Base-by-base conservation (phyloP, 2,113 vertebrate genomes). In the Antennarius striatus region DNA sequence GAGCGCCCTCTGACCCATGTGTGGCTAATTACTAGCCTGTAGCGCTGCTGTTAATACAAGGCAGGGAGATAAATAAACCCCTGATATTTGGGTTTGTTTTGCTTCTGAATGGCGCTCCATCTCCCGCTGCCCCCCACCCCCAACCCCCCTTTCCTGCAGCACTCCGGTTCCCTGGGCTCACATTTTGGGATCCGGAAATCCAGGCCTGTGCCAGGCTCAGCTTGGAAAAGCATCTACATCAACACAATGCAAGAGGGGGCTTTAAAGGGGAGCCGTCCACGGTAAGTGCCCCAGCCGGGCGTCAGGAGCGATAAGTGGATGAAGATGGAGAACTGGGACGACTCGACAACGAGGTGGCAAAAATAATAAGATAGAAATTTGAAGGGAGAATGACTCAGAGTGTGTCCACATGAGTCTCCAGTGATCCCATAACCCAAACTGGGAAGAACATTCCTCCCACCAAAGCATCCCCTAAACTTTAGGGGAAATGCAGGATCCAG, bases 71-170 rank as follows among this genome's bases (percentile, higher is more conserved):
- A 84, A 87, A 85, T 88, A 90, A 86, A 76, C 73, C 74, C 68
- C 65, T 71, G 65, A 88, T 82, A 73, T 86, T 75, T 72, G 56
- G 74, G 79, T 80, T 88, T 91, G 85, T 90, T 91, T 86, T 75
- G 77, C 70, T 86, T 88, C 54, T 14, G 71, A 81, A 71, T 73
- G 80, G 79, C n/a, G 70, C 76, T 78, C 77, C 57, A 54, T 76
- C 79, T 80, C 68, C 72, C 4, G 11, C 66, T 71, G 73, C 63
- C 68, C 22, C 22, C 22, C 22, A 71, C 71, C 52, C 52, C 22
- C 22, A 71, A 68, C 52, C 52, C 75, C 71, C 50, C 53, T 73
- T 77, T 72, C 83, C 71, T 55, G 60, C 59, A 81, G 76, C 67
- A 77, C 56, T 61, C 71, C 52, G 29, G 70, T 83, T 85, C 62